phyloP scores from a whole-genome alignment of 2,797 vertebrate species.

The Melanotaenia parkinsoni region DNA sequence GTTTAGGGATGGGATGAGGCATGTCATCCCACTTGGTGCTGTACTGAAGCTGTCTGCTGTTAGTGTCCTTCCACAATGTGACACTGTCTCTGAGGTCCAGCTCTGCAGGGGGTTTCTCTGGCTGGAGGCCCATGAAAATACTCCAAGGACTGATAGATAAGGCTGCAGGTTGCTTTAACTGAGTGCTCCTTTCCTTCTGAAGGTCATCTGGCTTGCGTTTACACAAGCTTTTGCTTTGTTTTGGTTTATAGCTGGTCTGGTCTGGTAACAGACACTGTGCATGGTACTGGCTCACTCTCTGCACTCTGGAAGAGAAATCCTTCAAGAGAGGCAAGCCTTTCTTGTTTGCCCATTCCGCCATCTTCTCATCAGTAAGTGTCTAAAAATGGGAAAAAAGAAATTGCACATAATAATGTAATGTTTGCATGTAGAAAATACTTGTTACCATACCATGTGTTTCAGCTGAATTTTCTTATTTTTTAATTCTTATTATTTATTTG shows the following conservation, averaged over 20 bases:
- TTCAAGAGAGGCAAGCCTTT: constrained; percentile 62
- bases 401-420: not conserved
- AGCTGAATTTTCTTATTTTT: no score
- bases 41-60: constrained; percentile 34
- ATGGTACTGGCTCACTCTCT: constrained; percentile 53
- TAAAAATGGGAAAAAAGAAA: constrained; percentile 23
- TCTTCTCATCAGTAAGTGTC: constrained; percentile 44
- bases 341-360: constrained; percentile 61
- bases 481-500: no score
- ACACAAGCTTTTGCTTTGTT: not conserved
- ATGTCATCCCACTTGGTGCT: constrained; percentile 56
- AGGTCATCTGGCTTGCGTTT: not conserved
- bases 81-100: constrained; percentile 65
- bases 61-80: constrained; percentile 38
- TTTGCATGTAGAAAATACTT: not conserved
- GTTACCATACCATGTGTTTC: not conserved
- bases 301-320: constrained; percentile 18
- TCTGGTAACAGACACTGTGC: constrained; percentile 35
- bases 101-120: constrained; percentile 26
- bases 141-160: constrained; percentile 45
- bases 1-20: constrained; percentile 45
- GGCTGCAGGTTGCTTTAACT: constrained; percentile 20
- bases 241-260: not conserved
- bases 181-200: constrained; percentile 20
- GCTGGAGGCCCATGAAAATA: constrained; percentile 54